Conservation (phyloP, 2,113 vertebrate genomes). For the Alosa alosa region DNA sequence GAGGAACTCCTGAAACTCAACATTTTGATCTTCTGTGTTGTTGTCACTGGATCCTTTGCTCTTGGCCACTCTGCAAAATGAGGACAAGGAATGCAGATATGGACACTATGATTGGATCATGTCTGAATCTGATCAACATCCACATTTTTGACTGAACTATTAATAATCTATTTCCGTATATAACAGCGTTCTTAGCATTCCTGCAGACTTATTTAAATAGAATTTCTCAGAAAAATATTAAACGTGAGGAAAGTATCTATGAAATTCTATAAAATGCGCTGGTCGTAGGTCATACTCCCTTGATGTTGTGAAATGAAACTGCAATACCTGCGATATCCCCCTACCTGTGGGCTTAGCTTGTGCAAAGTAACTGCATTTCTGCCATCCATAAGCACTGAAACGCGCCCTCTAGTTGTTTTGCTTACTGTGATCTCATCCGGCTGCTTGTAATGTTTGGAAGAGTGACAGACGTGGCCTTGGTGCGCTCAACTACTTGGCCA, state of each 20-base stretch:
- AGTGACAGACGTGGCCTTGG: background rate
- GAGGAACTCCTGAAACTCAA: slow-evolving; percentile 59
- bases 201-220: no score
- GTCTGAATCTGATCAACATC: background rate
- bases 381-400: background rate
- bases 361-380: no score
- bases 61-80: background rate
- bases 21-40: slow-evolving; percentile 38
- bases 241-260: no score
- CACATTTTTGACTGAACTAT: background rate
- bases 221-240: no score
- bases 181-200: no score
- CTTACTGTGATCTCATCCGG: slow-evolving; percentile 12
- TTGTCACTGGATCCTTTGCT: background rate
- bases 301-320: no score
- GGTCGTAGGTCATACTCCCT: no score
- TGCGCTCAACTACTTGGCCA: background rate
- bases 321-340: no score
- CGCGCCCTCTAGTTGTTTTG: background rate
- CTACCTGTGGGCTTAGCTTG: no score
- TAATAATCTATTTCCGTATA: no score
- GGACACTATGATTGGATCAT: background rate
- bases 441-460: background rate
- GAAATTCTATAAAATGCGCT: no score
- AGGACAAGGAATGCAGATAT: background rate